A percentile compares a stretch with the other conserved stretches of the same genome.
phyloP scores from a whole-genome alignment of 2,888 invertebrate species.

The Leptarthrus brevirostris region DNA sequence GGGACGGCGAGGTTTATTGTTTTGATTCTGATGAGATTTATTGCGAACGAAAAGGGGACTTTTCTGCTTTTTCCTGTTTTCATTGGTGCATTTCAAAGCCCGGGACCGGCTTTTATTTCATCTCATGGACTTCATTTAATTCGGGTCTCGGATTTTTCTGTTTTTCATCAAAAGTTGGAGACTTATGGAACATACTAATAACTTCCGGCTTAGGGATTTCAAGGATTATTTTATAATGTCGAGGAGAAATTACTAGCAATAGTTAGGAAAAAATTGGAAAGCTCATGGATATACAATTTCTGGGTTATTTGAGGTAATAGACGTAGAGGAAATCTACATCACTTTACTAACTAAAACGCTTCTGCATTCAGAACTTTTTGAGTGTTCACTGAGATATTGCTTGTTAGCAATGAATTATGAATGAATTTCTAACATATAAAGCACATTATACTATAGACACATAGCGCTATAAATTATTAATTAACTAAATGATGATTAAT shows the following conservation, averaged over 20 bases:
- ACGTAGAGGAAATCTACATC: too few relatives aligned
- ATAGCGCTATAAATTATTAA: too few relatives aligned
- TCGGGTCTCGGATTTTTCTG: neutral
- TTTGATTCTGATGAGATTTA: constrained; percentile 54
- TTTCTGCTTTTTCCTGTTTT: constrained; percentile 40
- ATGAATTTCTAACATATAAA: too few relatives aligned
- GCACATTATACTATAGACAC: too few relatives aligned
- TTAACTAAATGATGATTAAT: too few relatives aligned
- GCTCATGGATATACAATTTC: too few relatives aligned
- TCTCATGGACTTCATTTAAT: constrained; percentile 11
- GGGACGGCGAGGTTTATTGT: constrained; percentile 52
- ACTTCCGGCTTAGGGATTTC: constrained; percentile 38
- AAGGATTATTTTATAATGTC: constrained; percentile 19
- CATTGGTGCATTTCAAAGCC: constrained; percentile 2
- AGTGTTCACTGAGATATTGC: too few relatives aligned
- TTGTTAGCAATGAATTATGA: too few relatives aligned
- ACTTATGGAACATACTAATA: constrained; percentile 31
- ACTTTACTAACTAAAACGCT: too few relatives aligned
- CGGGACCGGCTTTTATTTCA: constrained; percentile 19
- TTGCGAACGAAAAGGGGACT: constrained; percentile 44
- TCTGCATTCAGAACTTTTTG: too few relatives aligned
- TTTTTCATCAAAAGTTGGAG: neutral
- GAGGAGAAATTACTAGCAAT: neutral
- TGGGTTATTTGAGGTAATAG: too few relatives aligned
- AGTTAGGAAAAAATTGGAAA: neutral